These are phyloP conservation scores for Paramacrobiotus metropolitanus DNA, from an alignment of 1,140 invertebrate genomes.

Conservation along the genomic window DNA sequence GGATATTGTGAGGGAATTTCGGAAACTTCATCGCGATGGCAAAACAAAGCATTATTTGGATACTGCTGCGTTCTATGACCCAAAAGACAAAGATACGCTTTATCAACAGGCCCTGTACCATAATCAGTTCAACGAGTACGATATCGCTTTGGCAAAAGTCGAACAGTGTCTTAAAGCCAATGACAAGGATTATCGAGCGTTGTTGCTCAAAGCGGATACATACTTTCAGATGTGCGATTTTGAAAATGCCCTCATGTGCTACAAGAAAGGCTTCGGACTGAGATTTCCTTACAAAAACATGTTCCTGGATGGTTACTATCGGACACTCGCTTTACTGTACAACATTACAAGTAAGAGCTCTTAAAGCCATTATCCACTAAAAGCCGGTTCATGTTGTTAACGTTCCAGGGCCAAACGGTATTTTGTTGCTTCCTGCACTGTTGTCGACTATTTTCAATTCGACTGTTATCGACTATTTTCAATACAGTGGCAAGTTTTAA, in stretches of 20 bases:
- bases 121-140: not conserved
- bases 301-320: not conserved
- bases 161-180: not conserved
- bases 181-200: not conserved
- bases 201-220: not conserved
- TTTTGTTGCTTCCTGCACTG: no score
- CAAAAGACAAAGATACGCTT: not conserved
- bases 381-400: no score
- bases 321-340: not conserved
- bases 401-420: no score
- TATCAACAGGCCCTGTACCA: not conserved
- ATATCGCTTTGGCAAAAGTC: not conserved
- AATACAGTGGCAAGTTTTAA: no score
- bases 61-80: not conserved
- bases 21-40: not conserved
- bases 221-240: slow-evolving; percentile 2
- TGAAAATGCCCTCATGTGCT: not conserved
- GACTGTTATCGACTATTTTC: no score
- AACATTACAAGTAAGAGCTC: not conserved
- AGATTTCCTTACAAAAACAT: not conserved
- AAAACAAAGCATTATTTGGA: not conserved
- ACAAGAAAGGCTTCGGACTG: not conserved
- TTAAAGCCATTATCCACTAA: no score
- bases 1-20: not conserved
- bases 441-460: no score